Conservation (phyloP, 2,113 vertebrate species). For the Lycaon pictus region DNA sequence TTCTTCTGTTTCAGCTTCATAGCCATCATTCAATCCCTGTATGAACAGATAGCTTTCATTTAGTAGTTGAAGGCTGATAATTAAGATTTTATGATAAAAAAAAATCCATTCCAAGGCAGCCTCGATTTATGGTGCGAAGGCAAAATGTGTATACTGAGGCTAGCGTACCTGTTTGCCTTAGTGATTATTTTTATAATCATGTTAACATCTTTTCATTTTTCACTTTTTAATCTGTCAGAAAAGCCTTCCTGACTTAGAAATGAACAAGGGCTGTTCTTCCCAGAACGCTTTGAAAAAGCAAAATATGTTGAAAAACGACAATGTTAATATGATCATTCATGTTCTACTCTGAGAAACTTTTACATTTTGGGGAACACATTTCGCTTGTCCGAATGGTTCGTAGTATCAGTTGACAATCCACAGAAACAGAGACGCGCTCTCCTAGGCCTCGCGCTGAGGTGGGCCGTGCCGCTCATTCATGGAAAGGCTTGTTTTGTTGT, state of each 20-base stretch:
- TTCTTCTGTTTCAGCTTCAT: background rate
- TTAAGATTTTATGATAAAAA: background rate
- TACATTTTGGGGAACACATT: conserved; percentile 6
- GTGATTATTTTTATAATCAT: background rate
- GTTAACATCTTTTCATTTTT: background rate
- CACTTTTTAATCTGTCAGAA: background rate
- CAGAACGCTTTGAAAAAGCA: conserved; percentile 19
- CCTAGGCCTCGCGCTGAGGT: background rate
- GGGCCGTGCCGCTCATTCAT: background rate
- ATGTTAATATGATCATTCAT: background rate
- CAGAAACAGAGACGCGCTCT: background rate
- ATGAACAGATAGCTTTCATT: background rate
- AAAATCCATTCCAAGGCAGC: background rate
- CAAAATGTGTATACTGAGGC: background rate
- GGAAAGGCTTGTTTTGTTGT: background rate
- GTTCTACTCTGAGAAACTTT: background rate
- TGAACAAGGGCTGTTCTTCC: background rate
- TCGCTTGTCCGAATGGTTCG: conserved; percentile 37
- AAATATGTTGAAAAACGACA: background rate
- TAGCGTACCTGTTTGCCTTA: background rate
- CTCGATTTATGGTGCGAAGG: background rate
- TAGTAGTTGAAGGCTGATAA: background rate
- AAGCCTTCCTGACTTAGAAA: background rate
- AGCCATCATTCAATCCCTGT: background rate
- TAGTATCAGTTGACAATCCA: background rate